A percentile compares a stretch with the other conserved stretches of the same genome.
Conservation (phyloP, 1,140 invertebrate genomes). For the Mycetomoellerius zeteki region DNA sequence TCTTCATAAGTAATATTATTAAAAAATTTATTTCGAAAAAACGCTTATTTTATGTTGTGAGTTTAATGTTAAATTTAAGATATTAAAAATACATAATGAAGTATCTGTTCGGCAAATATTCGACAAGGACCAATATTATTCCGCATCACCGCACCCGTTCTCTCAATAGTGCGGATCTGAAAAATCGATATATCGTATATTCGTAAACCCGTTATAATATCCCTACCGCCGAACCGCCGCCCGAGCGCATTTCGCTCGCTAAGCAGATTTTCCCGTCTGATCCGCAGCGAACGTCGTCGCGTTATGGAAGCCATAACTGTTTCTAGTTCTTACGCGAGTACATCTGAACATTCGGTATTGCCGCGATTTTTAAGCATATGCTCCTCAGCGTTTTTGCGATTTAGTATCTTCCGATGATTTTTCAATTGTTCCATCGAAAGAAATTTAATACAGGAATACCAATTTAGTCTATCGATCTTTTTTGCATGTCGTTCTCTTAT, state of each 20-base stretch:
- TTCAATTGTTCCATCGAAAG: not conserved
- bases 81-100: conserved; percentile 12
- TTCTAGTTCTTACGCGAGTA: not conserved
- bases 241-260: conserved; percentile 62
- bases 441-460: not conserved
- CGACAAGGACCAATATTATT: conserved; percentile 42
- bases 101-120: conserved; percentile 24
- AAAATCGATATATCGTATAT: conserved; percentile 62
- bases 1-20: not conserved
- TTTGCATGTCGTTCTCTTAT: not conserved
- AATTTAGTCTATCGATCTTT: not conserved
- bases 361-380: not conserved
- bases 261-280: conserved; percentile 77
- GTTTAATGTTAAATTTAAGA: conserved; percentile 22
- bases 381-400: not conserved
- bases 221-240: not conserved
- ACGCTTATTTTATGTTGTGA: not conserved
- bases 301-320: conserved; percentile 24
- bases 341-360: not conserved
- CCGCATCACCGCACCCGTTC: not conserved
- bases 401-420: not conserved
- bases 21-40: not conserved
- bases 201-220: conserved; percentile 63
- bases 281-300: conserved; percentile 60
- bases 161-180: conserved; percentile 42